Percentiles rank a stretch among this genome's conserved stretches.
phyloP scores from a whole-genome alignment of 37 sponge, comb jelly and placozoan genomes.

The Lycopodina hypogea region DNA sequence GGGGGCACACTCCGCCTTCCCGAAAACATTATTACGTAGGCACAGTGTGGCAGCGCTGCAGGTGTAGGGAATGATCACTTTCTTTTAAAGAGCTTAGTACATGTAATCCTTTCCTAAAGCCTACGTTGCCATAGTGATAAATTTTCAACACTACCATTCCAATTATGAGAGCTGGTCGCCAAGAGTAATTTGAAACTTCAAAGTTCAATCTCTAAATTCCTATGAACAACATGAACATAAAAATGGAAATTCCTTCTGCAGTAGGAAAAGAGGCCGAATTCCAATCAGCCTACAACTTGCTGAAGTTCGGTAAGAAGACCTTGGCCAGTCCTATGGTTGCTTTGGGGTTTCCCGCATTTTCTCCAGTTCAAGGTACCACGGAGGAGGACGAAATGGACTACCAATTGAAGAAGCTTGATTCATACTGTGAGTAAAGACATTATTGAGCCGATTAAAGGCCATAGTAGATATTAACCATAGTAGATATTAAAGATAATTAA shows the following conservation, averaged over 20 bases:
- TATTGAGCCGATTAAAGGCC: too few species aligned
- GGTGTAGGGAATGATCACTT: too few species aligned
- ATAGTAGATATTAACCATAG: too few species aligned
- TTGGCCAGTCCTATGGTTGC: conserved; percentile 9
- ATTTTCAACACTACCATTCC: neutral
- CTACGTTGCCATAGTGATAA: conserved; percentile 8
- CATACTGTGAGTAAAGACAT: neutral
- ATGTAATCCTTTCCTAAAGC: too few species aligned
- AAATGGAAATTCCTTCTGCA: conserved; percentile 8
- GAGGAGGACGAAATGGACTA: neutral
- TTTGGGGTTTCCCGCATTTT: neutral
- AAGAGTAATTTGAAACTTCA: neutral
- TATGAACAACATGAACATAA: neutral
- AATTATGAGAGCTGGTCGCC: neutral
- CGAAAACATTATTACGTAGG: too few species aligned
- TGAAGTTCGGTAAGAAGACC: neutral
- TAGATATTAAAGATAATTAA: too few species aligned
- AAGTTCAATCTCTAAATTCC: neutral
- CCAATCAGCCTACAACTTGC: neutral
- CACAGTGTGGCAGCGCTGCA: too few species aligned
- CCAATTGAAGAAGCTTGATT: conserved; percentile 7
- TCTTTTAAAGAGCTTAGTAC: too few species aligned
- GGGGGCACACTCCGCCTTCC: too few species aligned
- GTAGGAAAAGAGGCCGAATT: neutral
- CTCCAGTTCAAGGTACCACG: neutral